These are phyloP conservation scores for Onychostruthus taczanowskii DNA, from an alignment of 2,113 vertebrate genomes.

Conservation along the genomic window DNA sequence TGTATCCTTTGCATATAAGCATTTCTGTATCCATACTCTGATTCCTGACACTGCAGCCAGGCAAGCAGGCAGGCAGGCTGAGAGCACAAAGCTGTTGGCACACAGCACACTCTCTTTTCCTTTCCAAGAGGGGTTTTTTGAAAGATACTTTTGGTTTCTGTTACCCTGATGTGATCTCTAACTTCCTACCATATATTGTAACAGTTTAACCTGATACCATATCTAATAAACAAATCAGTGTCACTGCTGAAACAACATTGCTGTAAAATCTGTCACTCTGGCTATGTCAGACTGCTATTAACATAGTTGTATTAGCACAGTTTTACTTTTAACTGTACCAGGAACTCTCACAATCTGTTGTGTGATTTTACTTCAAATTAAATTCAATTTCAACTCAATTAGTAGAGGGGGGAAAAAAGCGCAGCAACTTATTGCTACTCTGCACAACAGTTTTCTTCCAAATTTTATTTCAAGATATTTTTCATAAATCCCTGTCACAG, in stretches of 20 bases:
- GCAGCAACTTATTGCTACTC: neutral
- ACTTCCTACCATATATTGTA: slow-evolving; percentile 7
- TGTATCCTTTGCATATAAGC: neutral
- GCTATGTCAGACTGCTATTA: neutral
- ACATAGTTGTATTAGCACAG: neutral
- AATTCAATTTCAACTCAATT: neutral
- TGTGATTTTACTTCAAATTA: neutral
- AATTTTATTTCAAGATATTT: neutral
- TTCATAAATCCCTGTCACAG: neutral
- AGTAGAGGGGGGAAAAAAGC: rapidly evolving
- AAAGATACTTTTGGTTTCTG: neutral
- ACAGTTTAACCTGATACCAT: slow-evolving; percentile 21
- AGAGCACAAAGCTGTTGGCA: neutral
- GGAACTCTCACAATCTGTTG: slow-evolving; percentile 15
- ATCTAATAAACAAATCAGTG: slow-evolving; percentile 36
- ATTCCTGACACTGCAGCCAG: neutral
- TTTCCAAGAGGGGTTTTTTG: neutral
- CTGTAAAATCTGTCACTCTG: slow-evolving; percentile 15
- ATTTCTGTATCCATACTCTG: neutral
- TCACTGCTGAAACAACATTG: slow-evolving; percentile 24
- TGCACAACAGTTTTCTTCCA: neutral
- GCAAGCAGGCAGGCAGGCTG: neutral
- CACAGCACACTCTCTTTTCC: neutral
- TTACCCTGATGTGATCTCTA: slow-evolving; percentile 2
- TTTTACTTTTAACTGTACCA: slow-evolving; percentile 2